Evolutionary conservation across 2,888 invertebrate species (phyloP).

Genomic region (Cephus pulcher): DNA sequence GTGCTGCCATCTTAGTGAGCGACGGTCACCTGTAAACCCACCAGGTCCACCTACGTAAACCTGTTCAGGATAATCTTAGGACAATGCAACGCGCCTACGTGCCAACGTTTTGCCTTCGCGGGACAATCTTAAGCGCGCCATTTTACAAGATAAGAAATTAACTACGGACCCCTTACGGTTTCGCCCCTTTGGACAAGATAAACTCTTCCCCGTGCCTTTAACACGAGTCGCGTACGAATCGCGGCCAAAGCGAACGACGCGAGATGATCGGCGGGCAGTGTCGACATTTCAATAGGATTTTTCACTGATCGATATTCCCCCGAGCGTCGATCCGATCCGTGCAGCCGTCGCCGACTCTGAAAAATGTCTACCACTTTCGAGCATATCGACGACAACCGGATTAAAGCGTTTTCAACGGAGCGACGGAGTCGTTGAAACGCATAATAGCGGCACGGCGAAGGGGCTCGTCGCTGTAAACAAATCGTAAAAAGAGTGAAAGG

Average conservation of each 20-base stretch:
- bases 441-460: conserved; percentile 36
- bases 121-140: conserved; percentile 60
- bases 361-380: too few species aligned
- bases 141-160: conserved; percentile 64
- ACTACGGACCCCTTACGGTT: conserved; percentile 44
- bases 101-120: conserved; percentile 39
- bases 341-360: too few species aligned
- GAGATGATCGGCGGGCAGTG: too few species aligned
- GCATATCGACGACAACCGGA: conserved; percentile 27
- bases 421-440: conserved; percentile 41
- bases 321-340: too few species aligned
- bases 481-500: conserved; percentile 56
- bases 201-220: conserved; percentile 3
- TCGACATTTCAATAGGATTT: too few species aligned
- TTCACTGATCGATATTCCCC: too few species aligned
- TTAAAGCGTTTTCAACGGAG: conserved; percentile 36
- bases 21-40: conserved; percentile 45
- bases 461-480: conserved; percentile 56
- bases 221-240: too few species aligned
- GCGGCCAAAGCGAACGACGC: too few species aligned
- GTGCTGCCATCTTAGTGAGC: conserved; percentile 41
- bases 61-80: conserved; percentile 37
- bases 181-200: conserved; percentile 20
- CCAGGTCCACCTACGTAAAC: conserved; percentile 50
- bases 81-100: conserved; percentile 43